These are phyloP conservation scores for Tribolium madens DNA, from an alignment of 1,140 invertebrate species.

Conservation along the genomic window DNA sequence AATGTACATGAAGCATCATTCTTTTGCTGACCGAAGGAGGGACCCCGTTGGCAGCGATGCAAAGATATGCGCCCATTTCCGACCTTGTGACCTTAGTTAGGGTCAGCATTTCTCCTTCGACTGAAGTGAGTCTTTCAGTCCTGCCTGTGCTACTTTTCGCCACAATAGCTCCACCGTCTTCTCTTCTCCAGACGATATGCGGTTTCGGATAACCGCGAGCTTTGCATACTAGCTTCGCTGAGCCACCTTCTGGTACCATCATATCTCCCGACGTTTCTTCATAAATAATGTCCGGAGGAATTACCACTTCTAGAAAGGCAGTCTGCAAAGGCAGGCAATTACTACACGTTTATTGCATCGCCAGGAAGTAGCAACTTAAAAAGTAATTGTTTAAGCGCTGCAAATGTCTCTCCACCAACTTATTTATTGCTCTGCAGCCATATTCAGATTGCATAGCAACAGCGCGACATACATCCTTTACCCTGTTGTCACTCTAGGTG, in stretches of 20 bases:
- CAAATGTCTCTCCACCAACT: constrained; percentile 5
- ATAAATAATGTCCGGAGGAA: constrained; percentile 90
- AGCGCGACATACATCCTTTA: constrained; percentile 15
- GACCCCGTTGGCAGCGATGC: constrained; percentile 76
- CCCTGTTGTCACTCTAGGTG: constrained; percentile 3
- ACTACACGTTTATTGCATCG: constrained; percentile 16
- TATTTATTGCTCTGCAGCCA: constrained; percentile 31
- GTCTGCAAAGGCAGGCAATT: constrained; percentile 70
- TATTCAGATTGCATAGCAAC: constrained; percentile 12
- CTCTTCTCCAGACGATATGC: constrained; percentile 86
- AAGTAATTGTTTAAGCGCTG: constrained; percentile 37
- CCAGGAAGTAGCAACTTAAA: constrained; percentile 16
- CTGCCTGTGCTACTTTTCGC: constrained; percentile 77
- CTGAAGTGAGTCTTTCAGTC: constrained; percentile 78
- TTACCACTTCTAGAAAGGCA: constrained; percentile 87
- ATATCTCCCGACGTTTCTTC: constrained; percentile 90
- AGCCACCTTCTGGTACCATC: constrained; percentile 91
- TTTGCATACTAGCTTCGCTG: constrained; percentile 87
- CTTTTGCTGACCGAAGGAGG: constrained; percentile 78
- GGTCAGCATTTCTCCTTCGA: constrained; percentile 82
- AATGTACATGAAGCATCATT: constrained; percentile 78
- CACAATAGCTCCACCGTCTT: constrained; percentile 87
- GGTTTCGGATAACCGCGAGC: constrained; percentile 88
- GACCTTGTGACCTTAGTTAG: constrained; percentile 85
- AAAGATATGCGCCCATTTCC: constrained; percentile 83